Evolutionary conservation across 2,888 invertebrate species (phyloP), one percentile per base, ranked within the genome.

Genomic region (Tetragnatha montana): DNA sequence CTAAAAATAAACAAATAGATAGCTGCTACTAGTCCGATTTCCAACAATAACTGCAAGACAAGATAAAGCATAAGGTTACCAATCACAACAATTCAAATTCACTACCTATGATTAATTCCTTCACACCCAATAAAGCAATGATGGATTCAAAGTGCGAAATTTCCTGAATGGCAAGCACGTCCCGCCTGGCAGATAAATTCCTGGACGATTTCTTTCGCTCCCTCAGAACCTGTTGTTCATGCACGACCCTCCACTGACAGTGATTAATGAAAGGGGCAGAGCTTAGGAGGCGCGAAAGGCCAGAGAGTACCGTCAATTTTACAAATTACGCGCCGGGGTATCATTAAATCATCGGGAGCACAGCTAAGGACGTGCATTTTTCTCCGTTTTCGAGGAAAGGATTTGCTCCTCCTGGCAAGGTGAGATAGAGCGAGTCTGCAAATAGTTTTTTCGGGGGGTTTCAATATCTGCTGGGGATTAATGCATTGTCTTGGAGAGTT

Each of bases 231-330:
- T 81, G 87, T 87, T 87, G 87, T 87, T 73, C 60, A 73, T 35
- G 71, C 70, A 21, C 51, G 35, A 21, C 70, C 17, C 69, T 49
- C 69, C 17, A 3, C 17, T 87, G 87, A 87, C 87, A 81, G 71
- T 87, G 87, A 87, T 75, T 80, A 74, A 87, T 75, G 87, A 87
- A 81, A 8, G 79, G 50, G 35, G 80, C 60, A 60, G 60, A 71
- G 35, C 35, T 35, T 35, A 35, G 35, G 71, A 74, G 86, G 86
- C 86, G 87, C 60, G 14, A 81, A 74, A 87, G 87, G 81, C 87
- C 81, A 81, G 74, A 80, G 69, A 86, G 86, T 86, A 79, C 75
- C 74, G 74, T 81, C 87, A 81, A 74, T 87, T 87, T 87, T 71
- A 81, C 80, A 87, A 87, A 81, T 87, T 81, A 74, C 73, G 47